Percentiles rank a stretch among this genome's conserved stretches.
Evolutionary conservation across 2,888 invertebrate species (phyloP).

Genomic region (Leptopterna dolabrata): DNA sequence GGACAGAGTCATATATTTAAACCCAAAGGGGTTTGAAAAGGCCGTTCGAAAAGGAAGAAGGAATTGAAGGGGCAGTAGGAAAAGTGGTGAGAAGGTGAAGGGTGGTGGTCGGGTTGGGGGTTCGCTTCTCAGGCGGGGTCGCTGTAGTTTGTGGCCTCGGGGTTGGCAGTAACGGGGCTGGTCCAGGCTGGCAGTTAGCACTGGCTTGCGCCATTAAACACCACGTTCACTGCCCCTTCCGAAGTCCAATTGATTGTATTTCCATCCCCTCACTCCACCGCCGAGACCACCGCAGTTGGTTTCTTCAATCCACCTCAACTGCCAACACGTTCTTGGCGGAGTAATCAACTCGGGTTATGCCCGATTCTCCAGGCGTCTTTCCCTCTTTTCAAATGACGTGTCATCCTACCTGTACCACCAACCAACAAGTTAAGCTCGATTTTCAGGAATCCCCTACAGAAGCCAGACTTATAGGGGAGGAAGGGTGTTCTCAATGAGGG

Average conservation of each 20-base stretch:
- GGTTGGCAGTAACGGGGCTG: conserved; percentile 30
- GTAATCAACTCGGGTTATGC: conserved; percentile 18
- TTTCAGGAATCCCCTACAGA: background rate
- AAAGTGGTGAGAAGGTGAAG: background rate
- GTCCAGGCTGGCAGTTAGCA: conserved; percentile 29
- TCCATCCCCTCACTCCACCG: conserved; percentile 15
- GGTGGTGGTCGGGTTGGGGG: background rate
- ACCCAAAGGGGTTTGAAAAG: background rate
- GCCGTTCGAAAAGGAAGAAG: background rate
- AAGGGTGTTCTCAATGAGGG: too few species aligned
- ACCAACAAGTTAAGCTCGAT: background rate
- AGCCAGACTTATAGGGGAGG: background rate
- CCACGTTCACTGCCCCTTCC: conserved; percentile 34
- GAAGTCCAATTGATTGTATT: conserved; percentile 44
- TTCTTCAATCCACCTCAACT: conserved; percentile 19
- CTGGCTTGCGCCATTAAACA: conserved; percentile 46
- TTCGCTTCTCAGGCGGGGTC: background rate
- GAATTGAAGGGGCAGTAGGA: background rate
- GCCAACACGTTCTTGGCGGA: conserved; percentile 17
- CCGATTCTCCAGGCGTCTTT: background rate
- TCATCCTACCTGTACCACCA: background rate
- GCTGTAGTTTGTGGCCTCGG: conserved; percentile 6
- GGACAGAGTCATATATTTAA: conserved; percentile 12
- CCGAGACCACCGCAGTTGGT: background rate
- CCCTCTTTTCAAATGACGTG: background rate